phyloP scores from a whole-genome alignment of 2,888 invertebrate genomes.

The Crossocerus cetratus region DNA sequence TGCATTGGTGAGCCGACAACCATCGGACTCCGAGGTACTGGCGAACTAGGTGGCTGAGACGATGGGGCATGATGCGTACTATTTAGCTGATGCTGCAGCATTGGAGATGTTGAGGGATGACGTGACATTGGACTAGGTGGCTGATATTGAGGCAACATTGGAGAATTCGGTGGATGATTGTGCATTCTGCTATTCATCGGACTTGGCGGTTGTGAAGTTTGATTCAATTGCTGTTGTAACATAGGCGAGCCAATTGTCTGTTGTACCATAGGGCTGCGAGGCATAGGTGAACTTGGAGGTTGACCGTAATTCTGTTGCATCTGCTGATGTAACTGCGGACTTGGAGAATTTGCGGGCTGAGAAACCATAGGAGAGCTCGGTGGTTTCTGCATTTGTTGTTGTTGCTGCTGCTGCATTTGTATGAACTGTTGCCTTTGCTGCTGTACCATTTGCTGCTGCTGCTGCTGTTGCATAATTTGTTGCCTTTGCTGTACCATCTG shows the following conservation, averaged over 20 bases:
- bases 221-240: slow-evolving; percentile 74
- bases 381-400: slow-evolving; percentile 76
- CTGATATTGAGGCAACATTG: slow-evolving; percentile 72
- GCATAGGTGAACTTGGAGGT: slow-evolving; percentile 79
- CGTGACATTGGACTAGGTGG: slow-evolving; percentile 76
- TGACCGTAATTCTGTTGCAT: slow-evolving; percentile 74
- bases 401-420: slow-evolving; percentile 80
- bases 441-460: slow-evolving; percentile 63
- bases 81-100: slow-evolving; percentile 77
- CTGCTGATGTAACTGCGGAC: slow-evolving; percentile 76
- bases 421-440: slow-evolving; percentile 68
- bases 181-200: slow-evolving; percentile 73
- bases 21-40: slow-evolving; percentile 80
- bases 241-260: slow-evolving; percentile 77
- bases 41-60: slow-evolving; percentile 74
- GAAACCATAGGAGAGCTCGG: slow-evolving; percentile 76
- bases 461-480: slow-evolving; percentile 65
- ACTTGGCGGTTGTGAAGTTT: slow-evolving; percentile 75
- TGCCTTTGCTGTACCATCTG: slow-evolving; percentile 65
- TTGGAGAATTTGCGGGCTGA: slow-evolving; percentile 74
- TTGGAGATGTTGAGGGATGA: slow-evolving; percentile 77
- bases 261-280: slow-evolving; percentile 75
- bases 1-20: slow-evolving; percentile 78
- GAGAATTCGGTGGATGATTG: slow-evolving; percentile 73
- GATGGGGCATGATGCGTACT: slow-evolving; percentile 77